A percentile compares a stretch with the other conserved stretches of the same genome.
phyloP scores from a whole-genome alignment of 2,888 invertebrate genomes.

The Lasioglossum calceatum region DNA sequence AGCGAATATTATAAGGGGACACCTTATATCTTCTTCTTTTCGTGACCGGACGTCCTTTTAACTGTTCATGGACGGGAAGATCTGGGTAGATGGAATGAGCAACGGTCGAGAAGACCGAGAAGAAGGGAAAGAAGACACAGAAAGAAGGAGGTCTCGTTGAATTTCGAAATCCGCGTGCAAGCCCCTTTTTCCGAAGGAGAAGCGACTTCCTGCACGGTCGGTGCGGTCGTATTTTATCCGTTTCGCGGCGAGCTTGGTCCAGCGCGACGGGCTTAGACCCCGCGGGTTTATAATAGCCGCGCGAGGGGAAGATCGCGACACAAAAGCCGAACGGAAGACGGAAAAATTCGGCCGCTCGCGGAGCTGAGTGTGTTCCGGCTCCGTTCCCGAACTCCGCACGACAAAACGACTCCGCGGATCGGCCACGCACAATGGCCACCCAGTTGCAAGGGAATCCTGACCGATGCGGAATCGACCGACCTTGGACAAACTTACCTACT shows the following conservation, averaged over 20 bases:
- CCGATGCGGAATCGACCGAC: slow-evolving; percentile 23
- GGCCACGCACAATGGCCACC: slow-evolving; percentile 52
- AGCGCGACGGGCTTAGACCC: slow-evolving; percentile 16
- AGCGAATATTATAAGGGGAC: neutral
- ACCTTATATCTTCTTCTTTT: neutral
- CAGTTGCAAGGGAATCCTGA: neutral
- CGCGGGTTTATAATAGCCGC: slow-evolving; percentile 68
- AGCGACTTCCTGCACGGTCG: slow-evolving; percentile 66
- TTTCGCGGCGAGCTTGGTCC: slow-evolving; percentile 51
- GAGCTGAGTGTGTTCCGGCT: slow-evolving; percentile 75
- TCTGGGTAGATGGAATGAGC: neutral
- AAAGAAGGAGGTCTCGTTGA: slow-evolving; percentile 52
- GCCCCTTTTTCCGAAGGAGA: slow-evolving; percentile 66
- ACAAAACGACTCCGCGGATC: slow-evolving; percentile 38
- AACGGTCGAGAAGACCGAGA: neutral
- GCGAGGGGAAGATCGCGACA: slow-evolving; percentile 70
- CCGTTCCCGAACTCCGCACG: slow-evolving; percentile 40
- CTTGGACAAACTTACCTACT: slow-evolving; percentile 11
- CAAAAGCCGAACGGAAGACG: slow-evolving; percentile 70
- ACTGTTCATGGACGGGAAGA: slow-evolving; percentile 20
- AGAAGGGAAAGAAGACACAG: neutral
- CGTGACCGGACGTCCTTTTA: slow-evolving; percentile 21
- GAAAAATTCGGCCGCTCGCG: slow-evolving; percentile 70
- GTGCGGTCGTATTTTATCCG: slow-evolving; percentile 71
- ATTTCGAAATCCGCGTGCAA: slow-evolving; percentile 68